A percentile compares a stretch with the other conserved stretches of the same genome.
Conservation (phyloP, 1,140 invertebrate genomes). For the Caenorhabditis tropicalis region DNA sequence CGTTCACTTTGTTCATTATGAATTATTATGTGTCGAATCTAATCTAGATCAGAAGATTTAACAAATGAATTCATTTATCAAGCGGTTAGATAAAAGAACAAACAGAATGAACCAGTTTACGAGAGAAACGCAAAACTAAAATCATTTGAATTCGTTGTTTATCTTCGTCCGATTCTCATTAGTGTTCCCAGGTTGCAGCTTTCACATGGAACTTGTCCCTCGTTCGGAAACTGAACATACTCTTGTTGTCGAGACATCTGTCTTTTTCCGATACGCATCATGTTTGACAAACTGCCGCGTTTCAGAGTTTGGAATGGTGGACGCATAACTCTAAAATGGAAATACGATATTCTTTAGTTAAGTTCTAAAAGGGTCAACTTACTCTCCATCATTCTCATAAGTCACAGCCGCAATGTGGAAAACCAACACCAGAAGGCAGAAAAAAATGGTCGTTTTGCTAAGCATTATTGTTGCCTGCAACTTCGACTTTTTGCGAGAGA, state of each 20-base stretch:
- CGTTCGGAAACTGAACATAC: slow-evolving; percentile 16
- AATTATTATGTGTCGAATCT: not conserved
- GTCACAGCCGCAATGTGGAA: too few species aligned
- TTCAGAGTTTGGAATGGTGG: slow-evolving; percentile 12
- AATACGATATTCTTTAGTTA: not conserved
- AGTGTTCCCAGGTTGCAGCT: slow-evolving; percentile 31
- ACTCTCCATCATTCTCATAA: slow-evolving; percentile 9
- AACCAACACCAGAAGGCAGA: slow-evolving; percentile 12
- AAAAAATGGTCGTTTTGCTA: not conserved
- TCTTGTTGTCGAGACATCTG: slow-evolving; percentile 17
- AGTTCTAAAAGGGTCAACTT: not conserved
- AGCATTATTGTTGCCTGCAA: not conserved
- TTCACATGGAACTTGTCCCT: not conserved
- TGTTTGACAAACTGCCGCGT: slow-evolving; percentile 38
- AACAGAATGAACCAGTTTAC: slow-evolving; percentile 36
- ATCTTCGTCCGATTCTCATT: slow-evolving; percentile 37
- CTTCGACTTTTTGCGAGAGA: not conserved
- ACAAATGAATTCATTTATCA: slow-evolving; percentile 38
- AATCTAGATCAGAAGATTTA: not conserved
- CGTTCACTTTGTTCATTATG: not conserved
- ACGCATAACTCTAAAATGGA: slow-evolving; percentile 14
- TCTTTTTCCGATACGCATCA: slow-evolving; percentile 29
- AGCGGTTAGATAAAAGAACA: not conserved
- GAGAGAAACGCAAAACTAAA: slow-evolving; percentile 18
- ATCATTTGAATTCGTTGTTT: not conserved